These are phyloP conservation scores for Delphinus delphis DNA, from an alignment of 2,113 vertebrate species.

Conservation along the genomic window DNA sequence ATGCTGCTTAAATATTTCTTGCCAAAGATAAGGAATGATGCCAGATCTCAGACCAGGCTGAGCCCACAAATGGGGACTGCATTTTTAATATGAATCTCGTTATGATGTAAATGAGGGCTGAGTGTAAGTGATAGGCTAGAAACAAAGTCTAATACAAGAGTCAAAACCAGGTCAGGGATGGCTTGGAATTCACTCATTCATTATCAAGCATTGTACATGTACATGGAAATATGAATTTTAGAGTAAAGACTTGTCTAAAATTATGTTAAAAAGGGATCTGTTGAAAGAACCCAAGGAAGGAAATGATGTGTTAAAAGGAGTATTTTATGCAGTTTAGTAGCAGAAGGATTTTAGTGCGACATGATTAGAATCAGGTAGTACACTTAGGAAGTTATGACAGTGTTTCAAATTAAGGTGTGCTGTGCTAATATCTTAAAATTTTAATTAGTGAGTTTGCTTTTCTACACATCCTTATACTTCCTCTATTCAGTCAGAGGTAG, in stretches of 20 bases:
- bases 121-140: not conserved
- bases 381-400: not conserved
- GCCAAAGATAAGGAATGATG: not conserved
- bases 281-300: not conserved
- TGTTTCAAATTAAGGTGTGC: not conserved
- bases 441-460: not conserved
- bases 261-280: not conserved
- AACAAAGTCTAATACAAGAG: not conserved
- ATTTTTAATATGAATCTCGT: not conserved
- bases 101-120: not conserved
- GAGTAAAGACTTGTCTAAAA: not conserved
- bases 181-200: constrained; percentile 3
- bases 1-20: not conserved
- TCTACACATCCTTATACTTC: not conserved
- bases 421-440: constrained; percentile 20
- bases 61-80: not conserved
- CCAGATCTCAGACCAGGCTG: not conserved
- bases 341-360: not conserved
- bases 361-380: not conserved
- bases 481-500: not conserved
- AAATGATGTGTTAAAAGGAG: not conserved
- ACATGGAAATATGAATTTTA: not conserved
- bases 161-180: not conserved
- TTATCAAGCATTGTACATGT: not conserved
- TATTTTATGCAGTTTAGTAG: not conserved